Evolutionary conservation across 2,888 invertebrate genomes (phyloP).

Genomic region (Melinopterus prodromus): DNA sequence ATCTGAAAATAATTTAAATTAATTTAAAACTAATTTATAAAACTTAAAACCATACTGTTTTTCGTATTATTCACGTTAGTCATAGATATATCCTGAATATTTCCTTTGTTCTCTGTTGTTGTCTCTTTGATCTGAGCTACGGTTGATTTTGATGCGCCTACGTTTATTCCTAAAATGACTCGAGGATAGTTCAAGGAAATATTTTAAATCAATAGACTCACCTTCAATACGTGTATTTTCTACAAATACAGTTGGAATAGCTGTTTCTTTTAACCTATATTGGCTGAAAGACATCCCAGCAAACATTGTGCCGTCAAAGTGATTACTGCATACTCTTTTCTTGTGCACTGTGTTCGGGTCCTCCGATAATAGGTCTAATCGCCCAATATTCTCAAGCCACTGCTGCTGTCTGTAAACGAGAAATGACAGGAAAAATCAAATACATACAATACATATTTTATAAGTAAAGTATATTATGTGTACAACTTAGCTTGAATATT

Average conservation of each 20-base stretch:
- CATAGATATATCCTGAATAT: not conserved
- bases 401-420: not conserved
- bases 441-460: not conserved
- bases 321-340: not conserved
- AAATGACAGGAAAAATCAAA: not conserved
- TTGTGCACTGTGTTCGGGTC: not conserved
- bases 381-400: conserved; percentile 4
- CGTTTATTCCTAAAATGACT: conserved; percentile 4
- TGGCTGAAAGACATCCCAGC: not conserved
- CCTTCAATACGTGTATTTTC: not conserved
- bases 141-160: not conserved
- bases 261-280: not conserved
- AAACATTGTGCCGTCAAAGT: not conserved
- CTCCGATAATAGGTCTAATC: not conserved
- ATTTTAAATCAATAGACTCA: not conserved
- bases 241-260: not conserved
- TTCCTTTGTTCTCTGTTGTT: not conserved
- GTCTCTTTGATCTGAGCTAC: not conserved
- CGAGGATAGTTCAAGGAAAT: not conserved
- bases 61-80: not conserved
- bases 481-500: not conserved
- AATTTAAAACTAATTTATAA: not conserved
- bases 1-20: not conserved
- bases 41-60: not conserved
- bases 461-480: not conserved